Conservation (phyloP, 2,888 invertebrate genomes). For the Platycheirus albimanus region DNA sequence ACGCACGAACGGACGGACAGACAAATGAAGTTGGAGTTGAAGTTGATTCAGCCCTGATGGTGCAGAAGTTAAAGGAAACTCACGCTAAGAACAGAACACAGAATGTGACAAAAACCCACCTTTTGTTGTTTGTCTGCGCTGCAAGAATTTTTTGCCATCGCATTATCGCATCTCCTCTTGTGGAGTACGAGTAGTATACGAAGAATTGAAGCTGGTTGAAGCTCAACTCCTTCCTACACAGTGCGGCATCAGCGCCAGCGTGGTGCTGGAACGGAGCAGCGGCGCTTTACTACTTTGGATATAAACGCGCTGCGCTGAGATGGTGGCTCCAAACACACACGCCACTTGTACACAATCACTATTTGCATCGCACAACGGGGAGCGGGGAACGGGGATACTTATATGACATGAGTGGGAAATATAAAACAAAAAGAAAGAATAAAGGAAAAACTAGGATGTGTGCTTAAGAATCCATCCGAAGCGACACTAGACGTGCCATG, state of each 20-base stretch:
- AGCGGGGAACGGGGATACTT: too few relatives aligned
- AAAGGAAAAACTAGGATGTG: slow-evolving; percentile 61
- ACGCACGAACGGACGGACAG: slow-evolving; percentile 21
- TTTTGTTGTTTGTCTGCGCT: slow-evolving; percentile 71
- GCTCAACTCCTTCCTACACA: slow-evolving; percentile 50
- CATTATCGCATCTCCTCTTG: slow-evolving; percentile 18
- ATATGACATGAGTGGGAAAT: slow-evolving; percentile 35
- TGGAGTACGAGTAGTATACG: slow-evolving; percentile 11
- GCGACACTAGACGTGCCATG: slow-evolving; percentile 55
- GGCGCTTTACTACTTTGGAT: slow-evolving; percentile 46
- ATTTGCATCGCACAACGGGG: slow-evolving; percentile 43
- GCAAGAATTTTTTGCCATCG: slow-evolving; percentile 67
- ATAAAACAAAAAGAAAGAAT: slow-evolving; percentile 27
- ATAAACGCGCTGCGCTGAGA: slow-evolving; percentile 11
- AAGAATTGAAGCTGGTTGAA: slow-evolving; percentile 32
- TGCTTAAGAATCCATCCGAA: slow-evolving; percentile 62
- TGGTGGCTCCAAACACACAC: slow-evolving; percentile 35
- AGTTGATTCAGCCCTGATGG: slow-evolving; percentile 41
- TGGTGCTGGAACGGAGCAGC: slow-evolving; percentile 8
- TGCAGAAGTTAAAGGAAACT: slow-evolving; percentile 36
- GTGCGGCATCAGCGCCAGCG: background rate
- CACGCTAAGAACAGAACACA: slow-evolving; percentile 51
- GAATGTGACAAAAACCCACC: slow-evolving; percentile 73
- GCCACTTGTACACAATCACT: slow-evolving; percentile 51
- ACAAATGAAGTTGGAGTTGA: too few relatives aligned